Base-by-base conservation (phyloP, 2,797 vertebrate species). In the Liasis olivaceus region DNA sequence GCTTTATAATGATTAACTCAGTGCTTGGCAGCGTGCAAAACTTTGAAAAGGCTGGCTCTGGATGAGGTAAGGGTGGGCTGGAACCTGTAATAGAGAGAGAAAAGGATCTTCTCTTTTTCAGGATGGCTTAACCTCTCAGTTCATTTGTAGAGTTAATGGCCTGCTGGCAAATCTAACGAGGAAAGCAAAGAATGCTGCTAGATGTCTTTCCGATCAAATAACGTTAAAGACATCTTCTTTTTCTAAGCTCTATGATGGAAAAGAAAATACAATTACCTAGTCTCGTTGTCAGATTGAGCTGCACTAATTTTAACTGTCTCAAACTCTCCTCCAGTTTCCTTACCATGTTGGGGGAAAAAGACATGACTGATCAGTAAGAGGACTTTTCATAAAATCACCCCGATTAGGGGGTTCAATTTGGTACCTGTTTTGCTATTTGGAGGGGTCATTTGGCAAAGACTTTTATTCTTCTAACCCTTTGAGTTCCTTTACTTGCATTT, bases 1-100 rank as follows among this genome's bases (percentile, higher is more conserved):
- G 6, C 4, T 63, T 77, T 96, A 94, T 97, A 96, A 97, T 97
- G 91, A 97, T 96, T 97, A 97, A 97, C 96, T 91, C 1, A 0
- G 0, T 90, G 90, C 56, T 63, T 87, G 87, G 90, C 15, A 1
- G 92, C 6, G 0, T 0, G 28, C 63, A 95, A 77, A 87, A 4
- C 42, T 62, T 81, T 20, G 0, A 84, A 0, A 0, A 0, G 62
- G 26, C 1, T 22, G 56, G 87, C 87, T 94, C 72, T 94, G 92
- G 89, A 0, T 0, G 59, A 90, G 26, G 89, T 36, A 88, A 64
- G 66, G 2, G 0, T 7, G 0, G 0, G 47, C 0, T 0, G 3
- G 72, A 24, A 1, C 36, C 1, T 9, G n/a, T 42, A 64, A 42
- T n/a, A 56, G 5, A 2, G 3, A 28, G 26, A 62, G 26, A 9